Evolutionary conservation across 2,113 vertebrate genomes (phyloP).

Genomic region (rabbit (Oryctolagus cuniculus)): mOryCun1.1 NC_091439.1:90764001-90764500

Average conservation of each 20-base stretch:
- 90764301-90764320: not conserved
- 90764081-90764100: too few species aligned
- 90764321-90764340: not conserved
- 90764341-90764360: not conserved
- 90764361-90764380: not conserved
- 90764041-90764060: too few species aligned
- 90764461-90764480: not conserved
- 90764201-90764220: not conserved
- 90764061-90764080: too few species aligned
- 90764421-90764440: not conserved
- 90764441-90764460: not conserved
- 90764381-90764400: not conserved
- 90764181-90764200: not conserved
- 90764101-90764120: too few species aligned
- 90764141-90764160: too few species aligned
- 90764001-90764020: too few species aligned
- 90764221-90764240: constrained; percentile 3
- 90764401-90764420: not conserved
- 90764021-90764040: too few species aligned
- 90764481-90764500: not conserved
- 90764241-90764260: not conserved
- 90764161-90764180: not conserved
- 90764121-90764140: too few species aligned
- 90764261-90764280: not conserved
- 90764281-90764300: not conserved